Evolutionary conservation across 1,140 invertebrate genomes (phyloP), one percentile per base, ranked within the genome.

Genomic region (Orchesella cincta): DNA sequence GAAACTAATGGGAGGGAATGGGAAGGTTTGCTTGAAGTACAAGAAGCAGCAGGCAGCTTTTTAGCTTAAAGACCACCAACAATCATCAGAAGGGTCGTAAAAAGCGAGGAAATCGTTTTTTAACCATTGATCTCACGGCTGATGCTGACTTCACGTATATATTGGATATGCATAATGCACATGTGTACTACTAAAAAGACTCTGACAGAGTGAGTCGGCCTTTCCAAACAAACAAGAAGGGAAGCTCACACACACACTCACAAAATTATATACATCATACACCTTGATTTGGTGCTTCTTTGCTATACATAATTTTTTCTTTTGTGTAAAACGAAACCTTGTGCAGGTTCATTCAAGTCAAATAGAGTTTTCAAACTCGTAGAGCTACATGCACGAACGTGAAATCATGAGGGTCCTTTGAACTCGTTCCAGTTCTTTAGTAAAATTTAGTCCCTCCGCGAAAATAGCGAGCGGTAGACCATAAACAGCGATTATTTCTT

Each of bases 31-130:
- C 12, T 18, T 23, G 26, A 57, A 57, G 26, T 57, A 57, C 54
- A n/a, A 57, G 54, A 57, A 57, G 23, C 23, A 57, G 14, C 54
- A 57, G 54, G 54, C 23, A 57, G n/a, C 14, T 16, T 46, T 57
- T 57, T 57, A 57, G 54, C 54, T 14, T 67, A 67, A 67, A 67
- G 62, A 67, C 62, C 62, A 67, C 62, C 62, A 67, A 67, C 62
- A 67, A 67, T 67, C 62, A 67, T 67, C 62, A 33, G 3, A 67
- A 33, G 62, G 62, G 62, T 67, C 62, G 62, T 67, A 67, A 67
- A 67, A 67, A 67, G 62, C 31, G 14, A 14, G n/a, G 26, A 67
- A 67, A 67, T 67, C 62, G 62, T 67, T 67, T 67, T 67, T 67
- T 67, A 67, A 67, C 62, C 33, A 67, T 67, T 67, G 28, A 67